Base-by-base conservation (phyloP, 2,797 vertebrate genomes). In the Brachyrhaphis roseni region DNA sequence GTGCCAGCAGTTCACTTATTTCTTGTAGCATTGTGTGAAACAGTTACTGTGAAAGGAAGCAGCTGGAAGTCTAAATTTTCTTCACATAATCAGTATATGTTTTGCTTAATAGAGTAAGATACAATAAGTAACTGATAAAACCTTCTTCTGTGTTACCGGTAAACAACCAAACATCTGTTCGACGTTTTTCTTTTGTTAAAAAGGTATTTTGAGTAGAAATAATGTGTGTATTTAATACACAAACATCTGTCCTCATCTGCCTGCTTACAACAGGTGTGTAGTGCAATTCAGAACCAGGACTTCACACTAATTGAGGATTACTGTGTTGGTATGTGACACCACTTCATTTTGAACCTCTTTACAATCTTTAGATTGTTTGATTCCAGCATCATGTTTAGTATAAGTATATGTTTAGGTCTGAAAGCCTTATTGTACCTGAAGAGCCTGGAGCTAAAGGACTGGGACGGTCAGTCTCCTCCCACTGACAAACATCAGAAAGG, bases 381-480 rank as follows among this genome's bases (percentile, higher is more conserved):
- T 66, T 10, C 55, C 7, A 45, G 1, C n/a, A 8, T 47, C 3
- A 13, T 34, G 51, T 39, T 23, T 82, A 41, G 36, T 68, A 31
- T 55, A 64, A 80, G 8, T 81, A 0, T 76, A 12, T 81, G 28
- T 82, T 76, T 75, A 95, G 94, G 94, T 81, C 82, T 94, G 79
- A 94, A 95, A 80, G 39, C 94, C 10, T 92, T 98, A 87, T 95
- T 98, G 76, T 98, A 98, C 89, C 93, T 98, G 83, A 95, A 96
- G 92, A 97, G 95, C 90, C 94, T 97, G 70, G 96, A 97, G 49
- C 94, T 97, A 16, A 84, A 92, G 26, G 94, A 93, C 77, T 98
- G 97, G 97, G 90, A 97, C 2, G 97, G 97, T 13, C 97, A 98
- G 90, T 97, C 97, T 84, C 97, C 97, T 76, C 94, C 95, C 26